Conservation (phyloP, 2,888 invertebrate genomes). For the Hypolimnas misippus region DNA sequence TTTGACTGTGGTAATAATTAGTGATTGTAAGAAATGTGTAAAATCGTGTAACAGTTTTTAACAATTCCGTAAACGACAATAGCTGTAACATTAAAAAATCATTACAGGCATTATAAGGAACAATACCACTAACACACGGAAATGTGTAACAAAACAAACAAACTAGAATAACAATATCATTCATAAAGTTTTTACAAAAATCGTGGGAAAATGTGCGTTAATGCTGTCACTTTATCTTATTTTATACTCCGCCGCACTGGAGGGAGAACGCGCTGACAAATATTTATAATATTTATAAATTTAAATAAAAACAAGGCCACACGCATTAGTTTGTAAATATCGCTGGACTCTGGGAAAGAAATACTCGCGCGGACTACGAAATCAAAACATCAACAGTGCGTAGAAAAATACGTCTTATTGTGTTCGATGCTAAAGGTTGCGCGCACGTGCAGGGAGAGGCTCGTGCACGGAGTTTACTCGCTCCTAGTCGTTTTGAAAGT, state of each 20-base stretch:
- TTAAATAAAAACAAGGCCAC: conserved; percentile 36
- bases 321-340: conserved; percentile 27
- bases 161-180: neutral
- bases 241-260: neutral
- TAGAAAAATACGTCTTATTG: neutral
- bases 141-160: conserved; percentile 4
- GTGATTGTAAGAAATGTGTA: no score
- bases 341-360: conserved; percentile 30
- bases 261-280: conserved; percentile 12
- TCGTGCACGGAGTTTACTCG: no score
- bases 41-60: neutral
- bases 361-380: conserved; percentile 31
- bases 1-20: no score
- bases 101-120: neutral
- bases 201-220: conserved; percentile 19
- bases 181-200: conserved; percentile 1
- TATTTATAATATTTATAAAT: conserved; percentile 26
- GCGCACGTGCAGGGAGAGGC: no score
- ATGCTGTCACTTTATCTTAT: conserved; percentile 5
- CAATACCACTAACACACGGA: neutral
- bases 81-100: no score
- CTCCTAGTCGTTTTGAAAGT: no score
- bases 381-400: neutral
- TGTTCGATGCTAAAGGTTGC: neutral
- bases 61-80: no score